Conservation (phyloP, 2,888 invertebrate genomes). For the Drosophila mulleri region DNA sequence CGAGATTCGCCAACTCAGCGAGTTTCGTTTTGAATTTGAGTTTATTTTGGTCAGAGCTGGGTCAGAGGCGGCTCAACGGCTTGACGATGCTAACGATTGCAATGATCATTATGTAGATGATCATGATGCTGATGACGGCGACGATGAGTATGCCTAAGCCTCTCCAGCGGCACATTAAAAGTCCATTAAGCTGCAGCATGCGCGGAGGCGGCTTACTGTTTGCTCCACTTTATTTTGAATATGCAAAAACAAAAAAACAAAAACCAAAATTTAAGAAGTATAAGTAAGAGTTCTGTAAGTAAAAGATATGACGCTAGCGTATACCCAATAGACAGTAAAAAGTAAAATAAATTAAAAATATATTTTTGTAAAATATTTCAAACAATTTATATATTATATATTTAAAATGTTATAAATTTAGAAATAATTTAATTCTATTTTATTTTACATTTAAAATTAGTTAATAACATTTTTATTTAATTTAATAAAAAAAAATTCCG, state of each 20-base stretch:
- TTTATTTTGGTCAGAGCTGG: conserved; percentile 52
- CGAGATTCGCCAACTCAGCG: conserved; percentile 51
- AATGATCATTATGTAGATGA: conserved; percentile 3
- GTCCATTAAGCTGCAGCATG: conserved; percentile 59
- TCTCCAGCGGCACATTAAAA: conserved; percentile 63
- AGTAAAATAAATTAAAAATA: not conserved
- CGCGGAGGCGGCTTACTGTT: conserved; percentile 53
- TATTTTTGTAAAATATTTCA: not conserved
- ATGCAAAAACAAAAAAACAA: conserved; percentile 12
- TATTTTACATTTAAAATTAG: too few species aligned
- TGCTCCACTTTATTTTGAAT: conserved; percentile 73
- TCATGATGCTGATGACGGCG: conserved; percentile 5
- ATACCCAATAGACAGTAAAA: not conserved
- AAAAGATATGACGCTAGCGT: not conserved
- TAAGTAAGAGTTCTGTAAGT: not conserved
- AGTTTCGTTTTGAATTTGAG: conserved; percentile 9
- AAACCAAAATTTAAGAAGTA: conserved; percentile 11
- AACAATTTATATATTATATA: not conserved
- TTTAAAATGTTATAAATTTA: too few species aligned
- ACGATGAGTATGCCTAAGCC: conserved; percentile 53
- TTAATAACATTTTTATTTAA: too few species aligned
- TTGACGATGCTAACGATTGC: conserved; percentile 13
- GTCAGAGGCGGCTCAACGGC: conserved; percentile 20
- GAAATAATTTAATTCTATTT: too few species aligned
- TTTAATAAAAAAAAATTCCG: too few species aligned